Evolutionary conservation across 2,113 vertebrate genomes (phyloP).

Genomic region (Fregetta grallaria): DNA sequence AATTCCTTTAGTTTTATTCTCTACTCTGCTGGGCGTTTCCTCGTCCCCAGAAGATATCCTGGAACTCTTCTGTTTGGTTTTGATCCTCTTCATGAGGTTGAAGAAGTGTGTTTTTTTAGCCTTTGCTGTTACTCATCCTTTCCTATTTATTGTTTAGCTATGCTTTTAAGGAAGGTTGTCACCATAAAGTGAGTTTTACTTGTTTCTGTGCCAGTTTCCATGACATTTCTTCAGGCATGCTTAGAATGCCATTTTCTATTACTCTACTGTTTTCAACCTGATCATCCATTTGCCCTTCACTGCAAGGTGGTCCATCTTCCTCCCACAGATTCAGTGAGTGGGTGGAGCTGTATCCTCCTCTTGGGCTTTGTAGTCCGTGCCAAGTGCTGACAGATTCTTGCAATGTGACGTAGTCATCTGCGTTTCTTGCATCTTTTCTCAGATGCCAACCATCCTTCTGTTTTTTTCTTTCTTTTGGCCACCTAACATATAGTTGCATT

Average conservation of each 20-base stretch:
- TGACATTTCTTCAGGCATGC: neutral
- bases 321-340: neutral
- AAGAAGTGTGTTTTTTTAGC: neutral
- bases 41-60: neutral
- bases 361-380: neutral
- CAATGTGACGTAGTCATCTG: neutral
- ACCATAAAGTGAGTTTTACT: neutral
- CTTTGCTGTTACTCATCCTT: neutral
- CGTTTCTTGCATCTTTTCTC: neutral
- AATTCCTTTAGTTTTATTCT: neutral
- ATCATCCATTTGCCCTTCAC: neutral
- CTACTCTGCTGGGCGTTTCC: neutral
- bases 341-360: rapidly evolving
- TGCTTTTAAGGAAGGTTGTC: neutral
- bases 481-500: neutral
- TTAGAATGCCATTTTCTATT: neutral
- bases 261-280: neutral
- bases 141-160: neutral
- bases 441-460: neutral
- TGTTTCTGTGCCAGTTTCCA: neutral
- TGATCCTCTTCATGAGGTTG: neutral
- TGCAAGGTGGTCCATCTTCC: neutral
- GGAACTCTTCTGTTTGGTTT: neutral
- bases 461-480: neutral
- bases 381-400: neutral